A percentile compares a stretch with the other conserved stretches of the same genome.
Evolutionary conservation across 2,113 vertebrate species (phyloP).

Genomic region (Callithrix jacchus): DNA sequence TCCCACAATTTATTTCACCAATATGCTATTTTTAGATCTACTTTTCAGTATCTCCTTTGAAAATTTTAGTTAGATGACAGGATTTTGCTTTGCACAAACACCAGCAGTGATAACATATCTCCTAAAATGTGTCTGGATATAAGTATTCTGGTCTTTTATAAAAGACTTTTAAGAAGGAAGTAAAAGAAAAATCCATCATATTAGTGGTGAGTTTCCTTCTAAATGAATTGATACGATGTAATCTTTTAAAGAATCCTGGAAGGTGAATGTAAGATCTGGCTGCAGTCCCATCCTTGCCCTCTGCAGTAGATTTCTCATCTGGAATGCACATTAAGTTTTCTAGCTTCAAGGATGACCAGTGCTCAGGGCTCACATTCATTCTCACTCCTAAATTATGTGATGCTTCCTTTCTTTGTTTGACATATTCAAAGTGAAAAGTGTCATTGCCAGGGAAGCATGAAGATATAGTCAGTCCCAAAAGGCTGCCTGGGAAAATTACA

Average conservation of each 20-base stretch:
- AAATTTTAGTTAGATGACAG: not conserved
- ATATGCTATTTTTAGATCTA: not conserved
- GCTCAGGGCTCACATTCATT: conserved; percentile 37
- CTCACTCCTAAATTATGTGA: conserved; percentile 59
- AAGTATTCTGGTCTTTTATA: not conserved
- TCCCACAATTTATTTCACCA: not conserved
- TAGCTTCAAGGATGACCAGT: conserved; percentile 61
- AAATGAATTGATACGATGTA: not conserved
- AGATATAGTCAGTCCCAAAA: not conserved
- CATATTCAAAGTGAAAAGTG: conserved; percentile 64
- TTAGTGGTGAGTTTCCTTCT: not conserved
- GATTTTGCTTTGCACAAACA: not conserved
- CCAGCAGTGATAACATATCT: not conserved
- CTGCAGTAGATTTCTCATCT: conserved; percentile 27
- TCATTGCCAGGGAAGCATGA: conserved; percentile 52
- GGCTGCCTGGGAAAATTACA: not conserved
- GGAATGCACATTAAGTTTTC: conserved; percentile 46
- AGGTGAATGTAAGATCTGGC: not conserved
- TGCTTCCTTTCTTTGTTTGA: conserved; percentile 49
- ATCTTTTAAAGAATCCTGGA: conserved; percentile 31
- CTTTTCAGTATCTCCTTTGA: not conserved
- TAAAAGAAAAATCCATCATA: not conserved
- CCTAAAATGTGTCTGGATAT: not conserved
- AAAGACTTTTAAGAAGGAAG: not conserved
- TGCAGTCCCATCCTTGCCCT: not conserved